Evolutionary conservation across 1,140 invertebrate genomes (phyloP).

Genomic region (Notospermus geniculatus): DNA sequence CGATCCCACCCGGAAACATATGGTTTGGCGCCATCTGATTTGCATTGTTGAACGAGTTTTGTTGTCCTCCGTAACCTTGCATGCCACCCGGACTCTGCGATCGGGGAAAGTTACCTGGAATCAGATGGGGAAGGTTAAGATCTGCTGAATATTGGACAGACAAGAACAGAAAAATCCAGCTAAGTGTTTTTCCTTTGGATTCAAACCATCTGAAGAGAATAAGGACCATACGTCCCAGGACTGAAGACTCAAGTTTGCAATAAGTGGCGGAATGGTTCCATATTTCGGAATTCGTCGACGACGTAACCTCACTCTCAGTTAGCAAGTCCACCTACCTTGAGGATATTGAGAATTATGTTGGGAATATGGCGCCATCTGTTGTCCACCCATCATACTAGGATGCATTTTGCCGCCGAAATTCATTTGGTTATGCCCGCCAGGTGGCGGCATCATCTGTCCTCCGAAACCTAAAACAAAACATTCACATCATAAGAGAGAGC

Average conservation of each 20-base stretch:
- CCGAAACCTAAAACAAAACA: conserved; percentile 58
- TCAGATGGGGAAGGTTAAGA: neutral
- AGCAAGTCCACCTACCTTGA: conserved; percentile 35
- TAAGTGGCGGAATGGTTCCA: no score
- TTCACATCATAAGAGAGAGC: no score
- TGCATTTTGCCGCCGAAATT: conserved; percentile 60
- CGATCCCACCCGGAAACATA: conserved; percentile 15
- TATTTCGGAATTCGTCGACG: neutral
- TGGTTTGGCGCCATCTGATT: conserved; percentile 32
- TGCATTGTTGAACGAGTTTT: conserved; percentile 50
- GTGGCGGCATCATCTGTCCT: conserved; percentile 65
- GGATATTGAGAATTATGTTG: conserved; percentile 60
- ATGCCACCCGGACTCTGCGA: conserved; percentile 51
- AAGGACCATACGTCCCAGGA: no score
- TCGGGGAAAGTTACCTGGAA: conserved; percentile 60
- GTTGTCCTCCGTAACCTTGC: conserved; percentile 39
- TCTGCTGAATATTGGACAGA: no score
- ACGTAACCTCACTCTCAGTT: neutral
- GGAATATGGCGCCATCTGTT: conserved; percentile 56
- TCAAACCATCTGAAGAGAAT: no score
- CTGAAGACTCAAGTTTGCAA: no score
- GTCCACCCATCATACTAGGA: conserved; percentile 57
- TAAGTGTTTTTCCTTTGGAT: no score
- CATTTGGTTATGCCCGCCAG: conserved; percentile 48
- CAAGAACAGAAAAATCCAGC: no score